These are phyloP conservation scores for Falco concolor DNA, from an alignment of 2,797 vertebrate species.

Conservation along the genomic window DNA sequence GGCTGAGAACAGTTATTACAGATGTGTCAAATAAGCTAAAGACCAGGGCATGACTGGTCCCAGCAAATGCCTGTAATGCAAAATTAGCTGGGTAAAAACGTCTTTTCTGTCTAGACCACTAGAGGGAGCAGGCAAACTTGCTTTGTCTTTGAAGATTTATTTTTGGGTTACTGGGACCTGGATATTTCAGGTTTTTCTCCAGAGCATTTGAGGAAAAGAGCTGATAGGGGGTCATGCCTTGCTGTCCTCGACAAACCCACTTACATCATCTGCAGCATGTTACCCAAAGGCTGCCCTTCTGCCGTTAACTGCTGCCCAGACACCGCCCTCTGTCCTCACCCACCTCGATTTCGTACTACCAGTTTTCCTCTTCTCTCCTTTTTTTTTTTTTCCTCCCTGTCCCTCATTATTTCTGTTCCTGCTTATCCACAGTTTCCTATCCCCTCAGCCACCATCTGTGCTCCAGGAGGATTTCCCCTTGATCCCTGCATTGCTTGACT, in stretches of 20 bases:
- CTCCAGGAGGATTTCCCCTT: not conserved
- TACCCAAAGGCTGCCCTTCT: not conserved
- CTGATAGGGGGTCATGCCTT: not conserved
- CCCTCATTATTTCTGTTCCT: not conserved
- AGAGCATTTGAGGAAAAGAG: not conserved
- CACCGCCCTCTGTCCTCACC: not conserved
- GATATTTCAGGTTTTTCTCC: not conserved
- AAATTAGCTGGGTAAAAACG: not conserved
- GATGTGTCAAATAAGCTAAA: not conserved
- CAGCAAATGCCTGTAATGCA: not conserved
- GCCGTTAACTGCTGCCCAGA: not conserved
- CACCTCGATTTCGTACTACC: accelerated
- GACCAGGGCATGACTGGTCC: not conserved
- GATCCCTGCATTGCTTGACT: not conserved
- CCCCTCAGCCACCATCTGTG: not conserved
- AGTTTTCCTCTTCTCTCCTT: not conserved
- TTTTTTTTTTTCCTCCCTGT: not conserved
- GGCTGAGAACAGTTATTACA: not conserved
- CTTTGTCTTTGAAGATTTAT: not conserved
- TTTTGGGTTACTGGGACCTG: not conserved
- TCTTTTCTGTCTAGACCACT: not conserved
- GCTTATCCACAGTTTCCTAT: not conserved
- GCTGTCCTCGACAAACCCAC: not conserved
- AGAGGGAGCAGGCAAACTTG: not conserved
- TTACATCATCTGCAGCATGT: not conserved